phyloP scores from a whole-genome alignment of 2,888 invertebrate species.

The Reticulitermes lucifugus region DNA sequence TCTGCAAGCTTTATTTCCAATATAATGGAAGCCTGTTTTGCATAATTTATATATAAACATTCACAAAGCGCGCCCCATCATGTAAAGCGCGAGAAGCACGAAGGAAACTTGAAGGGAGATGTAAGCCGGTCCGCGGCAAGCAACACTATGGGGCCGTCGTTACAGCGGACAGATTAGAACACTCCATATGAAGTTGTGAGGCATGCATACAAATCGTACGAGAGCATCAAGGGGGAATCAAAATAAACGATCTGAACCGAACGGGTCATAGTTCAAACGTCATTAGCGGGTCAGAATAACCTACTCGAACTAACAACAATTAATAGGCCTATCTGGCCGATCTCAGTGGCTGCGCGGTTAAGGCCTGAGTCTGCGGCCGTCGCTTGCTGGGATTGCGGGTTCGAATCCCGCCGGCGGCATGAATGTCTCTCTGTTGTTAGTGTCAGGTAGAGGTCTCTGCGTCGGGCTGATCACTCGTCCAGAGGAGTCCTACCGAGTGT shows the following conservation, averaged over 20 bases:
- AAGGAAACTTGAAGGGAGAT: conserved; percentile 42
- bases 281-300: too few relatives aligned
- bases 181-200: background rate
- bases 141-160: conserved; percentile 19
- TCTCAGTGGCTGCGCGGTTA: too few relatives aligned
- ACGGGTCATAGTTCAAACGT: too few relatives aligned
- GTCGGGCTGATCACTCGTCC: too few relatives aligned
- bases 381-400: too few relatives aligned
- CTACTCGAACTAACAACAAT: too few relatives aligned
- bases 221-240: background rate
- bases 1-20: conserved; percentile 49
- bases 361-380: too few relatives aligned
- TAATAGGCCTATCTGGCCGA: too few relatives aligned
- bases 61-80: conserved; percentile 50
- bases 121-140: conserved; percentile 22
- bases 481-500: too few relatives aligned
- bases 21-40: conserved; percentile 53
- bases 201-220: conserved; percentile 8
- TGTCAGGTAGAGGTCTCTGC: too few relatives aligned
- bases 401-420: too few relatives aligned
- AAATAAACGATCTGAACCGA: background rate
- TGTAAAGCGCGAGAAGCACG: conserved; percentile 27
- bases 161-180: conserved; percentile 40
- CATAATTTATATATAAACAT: conserved; percentile 55
- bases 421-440: too few relatives aligned